These are phyloP conservation scores for Onchidella celtica DNA, from an alignment of 2,888 invertebrate species.

Conservation along the genomic window DNA sequence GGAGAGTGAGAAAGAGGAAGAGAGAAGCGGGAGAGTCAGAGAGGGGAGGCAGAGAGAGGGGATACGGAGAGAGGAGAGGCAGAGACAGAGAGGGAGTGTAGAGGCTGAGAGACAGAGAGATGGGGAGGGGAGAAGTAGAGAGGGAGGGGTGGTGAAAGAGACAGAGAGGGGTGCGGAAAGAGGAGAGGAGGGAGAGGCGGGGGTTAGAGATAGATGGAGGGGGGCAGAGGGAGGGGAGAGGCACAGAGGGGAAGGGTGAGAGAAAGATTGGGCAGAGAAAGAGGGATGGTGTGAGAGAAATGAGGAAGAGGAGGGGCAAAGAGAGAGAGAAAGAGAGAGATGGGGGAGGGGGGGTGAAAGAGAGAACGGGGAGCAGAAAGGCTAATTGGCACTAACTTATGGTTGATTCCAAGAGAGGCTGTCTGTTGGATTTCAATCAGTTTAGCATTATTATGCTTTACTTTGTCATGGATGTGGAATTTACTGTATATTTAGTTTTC, in stretches of 20 bases:
- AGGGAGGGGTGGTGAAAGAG: conserved; percentile 3
- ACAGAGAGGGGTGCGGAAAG: background rate
- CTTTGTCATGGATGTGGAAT: too few species aligned
- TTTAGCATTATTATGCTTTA: too few species aligned
- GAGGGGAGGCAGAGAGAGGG: background rate
- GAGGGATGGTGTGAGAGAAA: conserved; percentile 7
- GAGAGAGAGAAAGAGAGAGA: background rate
- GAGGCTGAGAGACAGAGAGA: conserved; percentile 32
- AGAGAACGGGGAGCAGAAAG: background rate
- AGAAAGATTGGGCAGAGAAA: too few species aligned
- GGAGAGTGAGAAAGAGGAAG: background rate
- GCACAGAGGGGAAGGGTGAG: background rate
- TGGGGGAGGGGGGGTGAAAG: background rate
- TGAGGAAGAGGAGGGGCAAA: background rate
- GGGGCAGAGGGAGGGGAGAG: conserved; percentile 1
- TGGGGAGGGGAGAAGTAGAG: conserved; percentile 17
- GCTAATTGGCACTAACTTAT: too few species aligned
- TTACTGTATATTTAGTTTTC: too few species aligned
- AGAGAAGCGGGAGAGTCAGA: background rate
- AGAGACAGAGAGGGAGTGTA: conserved; percentile 1
- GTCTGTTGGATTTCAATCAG: too few species aligned
- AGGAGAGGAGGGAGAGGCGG: background rate
- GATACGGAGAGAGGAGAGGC: conserved; percentile 5
- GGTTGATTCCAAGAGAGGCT: too few species aligned
- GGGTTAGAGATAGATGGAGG: too few species aligned